phyloP scores from a whole-genome alignment of 2,797 vertebrate species.

The Artibeus jamaicensis region DNA sequence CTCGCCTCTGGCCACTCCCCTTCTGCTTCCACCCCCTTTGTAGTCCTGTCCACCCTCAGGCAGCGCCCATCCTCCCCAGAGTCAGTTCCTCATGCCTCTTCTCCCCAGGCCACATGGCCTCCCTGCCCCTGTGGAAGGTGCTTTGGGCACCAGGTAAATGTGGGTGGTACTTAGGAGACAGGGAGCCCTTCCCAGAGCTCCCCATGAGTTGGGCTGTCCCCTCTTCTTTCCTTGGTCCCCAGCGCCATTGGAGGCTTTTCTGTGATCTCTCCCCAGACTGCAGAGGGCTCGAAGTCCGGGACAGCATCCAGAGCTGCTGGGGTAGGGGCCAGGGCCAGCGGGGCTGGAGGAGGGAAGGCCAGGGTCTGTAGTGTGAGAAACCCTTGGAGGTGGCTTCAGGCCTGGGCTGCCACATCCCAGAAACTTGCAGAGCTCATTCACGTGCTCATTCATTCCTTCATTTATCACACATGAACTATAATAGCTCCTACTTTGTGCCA shows the following conservation, averaged over 20 bases:
- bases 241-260: conserved; percentile 37
- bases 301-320: conserved; percentile 79
- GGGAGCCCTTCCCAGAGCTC: neutral
- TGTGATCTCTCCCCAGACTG: conserved; percentile 81
- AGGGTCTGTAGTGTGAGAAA: neutral
- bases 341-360: conserved; percentile 17
- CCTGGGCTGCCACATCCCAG: neutral
- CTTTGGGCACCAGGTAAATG: neutral
- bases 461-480: neutral
- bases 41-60: neutral
- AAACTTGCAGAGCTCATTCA: neutral
- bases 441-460: neutral
- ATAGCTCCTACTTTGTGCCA: neutral
- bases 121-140: neutral
- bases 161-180: conserved; percentile 30
- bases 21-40: neutral
- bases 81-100: neutral
- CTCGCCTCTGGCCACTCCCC: neutral
- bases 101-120: neutral
- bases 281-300: conserved; percentile 66
- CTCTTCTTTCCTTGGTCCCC: neutral
- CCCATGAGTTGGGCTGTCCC: neutral
- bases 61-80: neutral
- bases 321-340: conserved; percentile 75
- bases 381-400: neutral